These are phyloP conservation scores for Drosophila miranda DNA, from an alignment of 1,140 invertebrate species.

Conservation along the genomic window DNA sequence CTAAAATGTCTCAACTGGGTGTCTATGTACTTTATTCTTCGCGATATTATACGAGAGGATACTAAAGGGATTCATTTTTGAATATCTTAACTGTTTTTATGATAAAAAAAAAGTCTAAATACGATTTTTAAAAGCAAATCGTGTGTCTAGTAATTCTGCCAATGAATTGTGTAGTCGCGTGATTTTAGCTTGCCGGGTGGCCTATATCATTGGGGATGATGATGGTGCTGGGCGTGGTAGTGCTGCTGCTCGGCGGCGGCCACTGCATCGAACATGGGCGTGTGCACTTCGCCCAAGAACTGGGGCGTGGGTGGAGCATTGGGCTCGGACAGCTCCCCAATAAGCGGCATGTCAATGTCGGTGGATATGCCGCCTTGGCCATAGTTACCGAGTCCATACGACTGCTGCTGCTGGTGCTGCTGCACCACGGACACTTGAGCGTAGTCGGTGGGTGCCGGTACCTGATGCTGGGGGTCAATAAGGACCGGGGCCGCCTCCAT, in stretches of 20 bases:
- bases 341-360: constrained; percentile 78
- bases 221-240: constrained; percentile 72
- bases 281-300: constrained; percentile 78
- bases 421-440: constrained; percentile 67
- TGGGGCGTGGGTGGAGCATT: constrained; percentile 77
- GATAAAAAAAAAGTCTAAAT: constrained; percentile 1
- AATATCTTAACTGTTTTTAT: neutral
- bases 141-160: constrained; percentile 63
- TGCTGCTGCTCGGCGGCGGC: constrained; percentile 79
- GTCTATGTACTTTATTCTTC: constrained; percentile 3
- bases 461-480: constrained; percentile 60
- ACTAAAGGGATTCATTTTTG: neutral
- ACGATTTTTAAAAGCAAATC: no score
- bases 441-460: constrained; percentile 57
- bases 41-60: neutral
- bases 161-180: constrained; percentile 64
- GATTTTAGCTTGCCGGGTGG: constrained; percentile 55
- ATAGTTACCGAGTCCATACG: constrained; percentile 59
- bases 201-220: constrained; percentile 76
- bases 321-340: constrained; percentile 72
- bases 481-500: constrained; percentile 72
- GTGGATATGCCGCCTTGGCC: constrained; percentile 64
- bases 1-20: neutral
- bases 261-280: constrained; percentile 79
- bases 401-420: constrained; percentile 58